Base-by-base conservation (phyloP, 2,888 invertebrate species). In the Zygothrica quintamaculata region DNA sequence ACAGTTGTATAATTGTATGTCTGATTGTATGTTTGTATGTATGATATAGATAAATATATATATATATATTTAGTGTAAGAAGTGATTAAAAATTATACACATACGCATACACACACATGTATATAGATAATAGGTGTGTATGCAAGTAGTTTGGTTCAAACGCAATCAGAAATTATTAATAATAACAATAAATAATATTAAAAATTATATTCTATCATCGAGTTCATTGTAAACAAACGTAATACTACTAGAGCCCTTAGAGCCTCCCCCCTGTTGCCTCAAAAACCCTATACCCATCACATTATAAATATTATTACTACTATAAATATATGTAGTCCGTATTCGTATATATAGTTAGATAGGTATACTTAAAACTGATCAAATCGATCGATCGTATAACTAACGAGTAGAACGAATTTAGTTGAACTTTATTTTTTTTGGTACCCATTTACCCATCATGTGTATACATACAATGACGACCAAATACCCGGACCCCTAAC, bases 131-230 rank as follows among this genome's bases (percentile, higher is more conserved):
- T 58, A 50, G 15, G 42, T 46, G 39, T 50, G 53, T 72, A 74
- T 74, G 75, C 59, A 67, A 65, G 66, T 76, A 77, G 74, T 70
- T 76, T 70, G 75, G 65, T 65, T 64, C 74, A 51, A 47, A 26
- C 33, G 50, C 48, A 42, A 50, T 33, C 11, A n/a, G 22, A 36
- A 29, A 13, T 42, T 25, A 40, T 15, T 4, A 26, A 4, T 8
- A 26, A 6, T 26, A 8, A 13, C n/a, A n/a, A n/a, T n/a, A n/a
- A n/a, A n/a, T n/a, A n/a, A n/a, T n/a, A n/a, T n/a, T n/a, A n/a
- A n/a, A n/a, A n/a, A n/a, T 37, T n/a, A 12, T 43, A 9, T 22
- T 12, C 18, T 11, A 22, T 22, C 18, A 40, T 46, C 31, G 44
- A 29, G 31, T 9, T 11, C 33, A 58, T 59, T 59, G 66, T 66